These are phyloP conservation scores for Clarias macrocephalus DNA, from an alignment of 2,113 vertebrate species.

Conservation along the genomic window DNA sequence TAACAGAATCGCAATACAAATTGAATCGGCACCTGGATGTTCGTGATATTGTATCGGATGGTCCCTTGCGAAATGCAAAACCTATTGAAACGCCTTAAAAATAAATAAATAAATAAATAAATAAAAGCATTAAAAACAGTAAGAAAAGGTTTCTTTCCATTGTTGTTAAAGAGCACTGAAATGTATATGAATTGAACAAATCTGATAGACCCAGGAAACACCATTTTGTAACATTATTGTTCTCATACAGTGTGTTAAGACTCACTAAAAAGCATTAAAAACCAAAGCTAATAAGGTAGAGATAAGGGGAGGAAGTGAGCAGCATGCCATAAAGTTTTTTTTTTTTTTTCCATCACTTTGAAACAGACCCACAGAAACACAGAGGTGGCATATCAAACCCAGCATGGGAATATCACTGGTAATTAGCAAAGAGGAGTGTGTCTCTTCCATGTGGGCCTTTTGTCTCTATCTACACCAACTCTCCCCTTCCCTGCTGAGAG, in stretches of 20 bases:
- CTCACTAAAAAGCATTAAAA: background rate
- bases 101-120: background rate
- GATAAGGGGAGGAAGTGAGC: constrained; percentile 28
- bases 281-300: constrained; percentile 34
- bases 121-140: background rate
- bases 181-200: background rate
- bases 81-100: background rate
- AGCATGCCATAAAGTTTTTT: constrained; percentile 39
- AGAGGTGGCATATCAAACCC: constrained; percentile 41
- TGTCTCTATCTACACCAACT: constrained; percentile 39
- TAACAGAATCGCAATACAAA: too few relatives aligned
- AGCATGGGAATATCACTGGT: constrained; percentile 44
- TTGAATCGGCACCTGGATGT: too few relatives aligned
- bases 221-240: background rate
- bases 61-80: too few relatives aligned
- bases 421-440: constrained; percentile 57
- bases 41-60: too few relatives aligned
- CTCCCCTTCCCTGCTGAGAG: constrained; percentile 32
- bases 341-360: background rate
- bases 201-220: background rate
- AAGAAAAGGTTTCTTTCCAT: background rate
- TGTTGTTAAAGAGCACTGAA: background rate
- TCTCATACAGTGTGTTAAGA: background rate
- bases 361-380: constrained; percentile 1
- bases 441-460: constrained; percentile 27